These are phyloP conservation scores for Tortricodes alternella DNA, from an alignment of 2,888 invertebrate species.

Conservation along the genomic window DNA sequence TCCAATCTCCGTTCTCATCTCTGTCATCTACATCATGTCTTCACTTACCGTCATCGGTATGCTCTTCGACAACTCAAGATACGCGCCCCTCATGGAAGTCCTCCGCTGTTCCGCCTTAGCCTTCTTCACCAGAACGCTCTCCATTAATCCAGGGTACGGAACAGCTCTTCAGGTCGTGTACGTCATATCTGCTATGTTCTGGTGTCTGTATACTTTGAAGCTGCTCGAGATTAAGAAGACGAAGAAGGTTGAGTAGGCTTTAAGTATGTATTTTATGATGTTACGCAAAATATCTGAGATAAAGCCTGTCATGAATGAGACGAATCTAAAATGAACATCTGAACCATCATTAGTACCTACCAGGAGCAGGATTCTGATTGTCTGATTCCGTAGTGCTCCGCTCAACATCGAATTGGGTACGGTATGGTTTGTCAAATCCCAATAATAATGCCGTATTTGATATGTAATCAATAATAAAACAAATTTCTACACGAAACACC, in stretches of 20 bases:
- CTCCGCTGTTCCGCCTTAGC: constrained; percentile 85
- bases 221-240: constrained; percentile 80
- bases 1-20: constrained; percentile 81
- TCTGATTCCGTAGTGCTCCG: no score
- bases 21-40: constrained; percentile 85
- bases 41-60: constrained; percentile 87
- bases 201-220: constrained; percentile 84
- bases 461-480: no score
- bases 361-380: no score
- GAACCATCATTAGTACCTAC: no score
- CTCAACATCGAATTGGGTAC: no score
- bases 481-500: no score
- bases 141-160: constrained; percentile 62
- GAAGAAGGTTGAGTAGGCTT: constrained; percentile 50
- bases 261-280: not conserved
- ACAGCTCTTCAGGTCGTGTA: constrained; percentile 82
- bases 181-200: constrained; percentile 83
- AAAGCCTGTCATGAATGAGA: no score
- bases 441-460: no score
- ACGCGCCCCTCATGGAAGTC: constrained; percentile 85
- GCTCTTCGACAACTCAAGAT: constrained; percentile 86
- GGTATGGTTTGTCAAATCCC: no score
- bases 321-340: not conserved
- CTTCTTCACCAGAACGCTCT: constrained; percentile 63
- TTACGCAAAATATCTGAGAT: not conserved